Base-by-base conservation (phyloP, 1,140 invertebrate species). In the Meloidogyne chitwoodi region DNA sequence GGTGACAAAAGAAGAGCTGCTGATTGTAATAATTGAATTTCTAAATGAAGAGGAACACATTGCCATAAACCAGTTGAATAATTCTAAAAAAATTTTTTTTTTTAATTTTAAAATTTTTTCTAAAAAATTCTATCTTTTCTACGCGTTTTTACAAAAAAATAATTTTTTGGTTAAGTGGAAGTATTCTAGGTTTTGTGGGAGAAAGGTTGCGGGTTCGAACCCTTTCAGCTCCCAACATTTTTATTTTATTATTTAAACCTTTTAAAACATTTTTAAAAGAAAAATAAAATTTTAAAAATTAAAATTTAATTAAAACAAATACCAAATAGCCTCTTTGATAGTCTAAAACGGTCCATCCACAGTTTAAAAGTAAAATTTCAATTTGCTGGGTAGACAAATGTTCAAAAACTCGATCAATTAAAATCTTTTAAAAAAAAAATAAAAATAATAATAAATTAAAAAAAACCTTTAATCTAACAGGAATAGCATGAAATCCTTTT, bases 391-490 rank as follows among this genome's bases (percentile, higher is more conserved):
- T 10, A 11, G 38, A n/a, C 6, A 68, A 27, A 22, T 22, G 31
- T 66, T 68, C 38, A 68, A 34, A 68, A n/a, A 68, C 38, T 22
- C 11, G 4, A 11, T 22, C 31, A 22, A 22, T 27, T n/a, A 29
- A 29, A 31, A 22, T 38, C 31, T n/a, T n/a, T 34, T 38, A 68
- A 34, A 38, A 16, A 16, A 8, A 12, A 27, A 24, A 70, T 38
- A 16, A 29, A 16, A 16, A 24, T 26, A 65, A 74, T 24, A 19
- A 26, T 27, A 24, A 44, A 29, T 16, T 16, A 29, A 22, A n/a
- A 24, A 1, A 63, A 24, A 73, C 70, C 44, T 73, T 80, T 26
- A 80, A 26, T 44, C 79, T 48, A 41, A 80, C 79, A n/a, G 79
- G 79, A 63, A 80, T 34, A 1, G 79, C 79, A n/a, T 75, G 70